phyloP scores from a whole-genome alignment of 2,797 vertebrate species.

The Heliangelus exortis region DNA sequence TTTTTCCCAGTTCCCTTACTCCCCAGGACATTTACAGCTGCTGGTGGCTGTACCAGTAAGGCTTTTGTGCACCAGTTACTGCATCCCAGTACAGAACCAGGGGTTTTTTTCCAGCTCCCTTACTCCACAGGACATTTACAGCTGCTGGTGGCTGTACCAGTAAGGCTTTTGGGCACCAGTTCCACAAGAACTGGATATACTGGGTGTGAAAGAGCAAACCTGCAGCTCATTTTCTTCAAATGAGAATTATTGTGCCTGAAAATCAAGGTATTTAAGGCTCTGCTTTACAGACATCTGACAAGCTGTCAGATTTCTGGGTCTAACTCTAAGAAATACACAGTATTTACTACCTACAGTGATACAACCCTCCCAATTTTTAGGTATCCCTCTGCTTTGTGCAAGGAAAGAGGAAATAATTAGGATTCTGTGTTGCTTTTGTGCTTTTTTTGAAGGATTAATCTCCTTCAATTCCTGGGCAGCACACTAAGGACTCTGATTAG shows the following conservation, averaged over 20 bases:
- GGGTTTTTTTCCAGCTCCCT: slow-evolving; percentile 6
- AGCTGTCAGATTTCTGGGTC: not conserved
- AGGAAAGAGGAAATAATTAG: not conserved
- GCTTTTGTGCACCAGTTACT: too few species aligned
- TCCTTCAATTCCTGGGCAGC: not conserved
- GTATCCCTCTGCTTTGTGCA: not conserved
- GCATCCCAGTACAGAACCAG: too few species aligned
- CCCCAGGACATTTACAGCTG: not conserved
- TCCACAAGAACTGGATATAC: not conserved
- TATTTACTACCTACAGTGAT: not conserved
- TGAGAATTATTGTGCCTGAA: not conserved
- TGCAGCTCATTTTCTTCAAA: not conserved
- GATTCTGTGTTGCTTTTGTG: not conserved
- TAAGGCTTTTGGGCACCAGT: not conserved
- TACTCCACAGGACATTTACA: not conserved
- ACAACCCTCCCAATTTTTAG: not conserved
- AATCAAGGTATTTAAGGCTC: not conserved
- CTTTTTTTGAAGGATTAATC: not conserved
- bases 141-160: not conserved
- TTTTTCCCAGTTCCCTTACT: not conserved
- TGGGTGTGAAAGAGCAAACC: not conserved
- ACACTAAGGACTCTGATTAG: not conserved
- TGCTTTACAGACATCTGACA: not conserved
- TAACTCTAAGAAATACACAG: not conserved
- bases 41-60: too few species aligned